Evolutionary conservation across 2,888 invertebrate species (phyloP).

Genomic region (Tupiocoris notatus): DNA sequence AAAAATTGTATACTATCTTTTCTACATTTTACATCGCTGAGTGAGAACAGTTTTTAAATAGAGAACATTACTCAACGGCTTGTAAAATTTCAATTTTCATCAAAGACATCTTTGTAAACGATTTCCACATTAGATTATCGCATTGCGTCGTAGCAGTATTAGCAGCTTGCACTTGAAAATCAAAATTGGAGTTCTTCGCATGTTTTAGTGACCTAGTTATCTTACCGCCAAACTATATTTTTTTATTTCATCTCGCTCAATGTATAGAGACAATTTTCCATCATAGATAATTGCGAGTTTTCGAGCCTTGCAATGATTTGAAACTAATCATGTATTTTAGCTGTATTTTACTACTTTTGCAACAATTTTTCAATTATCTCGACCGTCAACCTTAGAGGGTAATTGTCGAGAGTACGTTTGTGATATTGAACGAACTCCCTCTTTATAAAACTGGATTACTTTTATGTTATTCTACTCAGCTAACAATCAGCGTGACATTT

Average conservation of each 20-base stretch:
- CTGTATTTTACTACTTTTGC: not conserved
- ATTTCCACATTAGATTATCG: no score
- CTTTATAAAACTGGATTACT: no score
- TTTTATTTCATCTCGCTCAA: constrained; percentile 30
- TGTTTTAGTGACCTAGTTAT: no score
- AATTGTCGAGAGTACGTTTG: not conserved
- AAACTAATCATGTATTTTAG: not conserved
- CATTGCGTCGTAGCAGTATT: no score
- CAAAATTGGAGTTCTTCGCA: no score
- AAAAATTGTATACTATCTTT: not conserved
- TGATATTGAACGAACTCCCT: not conserved
- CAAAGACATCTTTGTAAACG: no score
- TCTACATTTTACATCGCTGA: not conserved
- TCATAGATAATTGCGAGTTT: not conserved
- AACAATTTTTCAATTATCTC: not conserved
- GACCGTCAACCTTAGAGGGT: not conserved
- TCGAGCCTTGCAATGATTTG: not conserved
- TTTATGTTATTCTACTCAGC: no score
- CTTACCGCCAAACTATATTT: not conserved
- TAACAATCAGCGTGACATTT: no score
- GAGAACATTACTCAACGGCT: no score
- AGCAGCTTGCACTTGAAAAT: no score
- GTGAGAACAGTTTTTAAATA: no score
- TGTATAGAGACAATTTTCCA: not conserved
- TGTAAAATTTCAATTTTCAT: no score